Evolutionary conservation across 2,888 invertebrate species (phyloP), one percentile per base, ranked within the genome.

Genomic region (Antheraea assamensis): DNA sequence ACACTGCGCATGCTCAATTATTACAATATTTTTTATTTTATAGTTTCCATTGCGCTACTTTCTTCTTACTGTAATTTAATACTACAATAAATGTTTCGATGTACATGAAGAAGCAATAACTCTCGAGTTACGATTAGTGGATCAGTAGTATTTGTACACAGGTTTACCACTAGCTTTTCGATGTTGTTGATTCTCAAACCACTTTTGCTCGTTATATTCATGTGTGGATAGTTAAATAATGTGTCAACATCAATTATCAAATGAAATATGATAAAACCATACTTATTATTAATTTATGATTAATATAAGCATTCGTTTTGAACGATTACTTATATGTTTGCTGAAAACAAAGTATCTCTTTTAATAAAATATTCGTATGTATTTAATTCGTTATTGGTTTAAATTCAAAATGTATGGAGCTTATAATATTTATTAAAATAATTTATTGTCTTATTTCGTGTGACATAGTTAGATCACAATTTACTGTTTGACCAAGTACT

Each of bases 121-220:
- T 70, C n/a, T 8, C 17, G 31, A 64, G 31, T 42, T 74, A 24
- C 31, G 8, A 13, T 74, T 58, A 82, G 82, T 81, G 78, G 80
- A 84, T 82, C 85, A 85, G 84, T 85, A 83, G 84, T 87, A 84
- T 87, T 87, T 85, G 87, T 89, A 85, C 85, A 86, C 86, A 85
- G 87, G 87, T 87, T 87, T 42, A 89, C 90, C 88, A 89, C 85
- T 86, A 88, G 85, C 85, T 89, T 88, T 87, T 88, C 82, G 86
- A 87, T 88, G 91, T 90, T 88, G 91, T 90, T 90, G 90, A 90
- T 91, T 91, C 88, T 90, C 88, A 87, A 91, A 90, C 89, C 90
- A 90, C 88, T 91, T 90, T 91, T 86, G 88, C 87, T 85, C 80
- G 82, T 82, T 85, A 86, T 90, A 87, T 91, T 91, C 90, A 89